phyloP scores from a whole-genome alignment of 2,888 invertebrate species.

The Salticus scenicus region DNA sequence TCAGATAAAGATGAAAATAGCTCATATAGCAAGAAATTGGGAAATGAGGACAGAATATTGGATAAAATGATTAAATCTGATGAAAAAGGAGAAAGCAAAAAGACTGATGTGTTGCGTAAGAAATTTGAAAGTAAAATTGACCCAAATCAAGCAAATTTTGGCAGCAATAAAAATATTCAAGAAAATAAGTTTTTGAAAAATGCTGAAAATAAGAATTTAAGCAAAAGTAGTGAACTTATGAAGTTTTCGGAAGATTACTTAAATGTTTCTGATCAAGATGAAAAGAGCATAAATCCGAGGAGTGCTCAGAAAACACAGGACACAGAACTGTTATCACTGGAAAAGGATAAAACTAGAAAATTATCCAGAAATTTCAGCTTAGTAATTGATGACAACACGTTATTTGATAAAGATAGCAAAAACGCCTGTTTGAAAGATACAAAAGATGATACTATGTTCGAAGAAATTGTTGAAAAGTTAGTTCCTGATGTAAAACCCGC shows the following conservation, averaged over 20 bases:
- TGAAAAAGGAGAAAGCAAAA: neutral
- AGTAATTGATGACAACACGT: neutral
- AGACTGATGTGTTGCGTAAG: neutral
- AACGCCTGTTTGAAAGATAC: neutral
- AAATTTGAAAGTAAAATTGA: conserved; percentile 7
- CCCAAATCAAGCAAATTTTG: neutral
- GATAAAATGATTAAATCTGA: neutral
- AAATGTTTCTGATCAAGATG: too few species aligned
- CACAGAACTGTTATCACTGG: too few species aligned
- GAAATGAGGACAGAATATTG: neutral
- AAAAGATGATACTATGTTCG: neutral
- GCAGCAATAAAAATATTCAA: neutral
- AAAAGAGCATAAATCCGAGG: too few species aligned
- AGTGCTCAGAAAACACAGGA: too few species aligned
- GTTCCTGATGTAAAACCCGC: neutral
- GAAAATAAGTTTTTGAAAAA: too few species aligned
- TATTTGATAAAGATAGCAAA: neutral
- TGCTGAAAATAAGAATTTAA: neutral
- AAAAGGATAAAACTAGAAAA: too few species aligned
- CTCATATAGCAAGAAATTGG: neutral
- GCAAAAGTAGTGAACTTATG: too few species aligned
- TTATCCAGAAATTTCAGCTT: neutral
- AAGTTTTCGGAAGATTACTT: too few species aligned
- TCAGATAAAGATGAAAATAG: neutral
- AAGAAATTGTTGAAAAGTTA: neutral